These are phyloP conservation scores for Phragmatobia fuliginosa DNA, from an alignment of 2,888 invertebrate species.

Conservation along the genomic window DNA sequence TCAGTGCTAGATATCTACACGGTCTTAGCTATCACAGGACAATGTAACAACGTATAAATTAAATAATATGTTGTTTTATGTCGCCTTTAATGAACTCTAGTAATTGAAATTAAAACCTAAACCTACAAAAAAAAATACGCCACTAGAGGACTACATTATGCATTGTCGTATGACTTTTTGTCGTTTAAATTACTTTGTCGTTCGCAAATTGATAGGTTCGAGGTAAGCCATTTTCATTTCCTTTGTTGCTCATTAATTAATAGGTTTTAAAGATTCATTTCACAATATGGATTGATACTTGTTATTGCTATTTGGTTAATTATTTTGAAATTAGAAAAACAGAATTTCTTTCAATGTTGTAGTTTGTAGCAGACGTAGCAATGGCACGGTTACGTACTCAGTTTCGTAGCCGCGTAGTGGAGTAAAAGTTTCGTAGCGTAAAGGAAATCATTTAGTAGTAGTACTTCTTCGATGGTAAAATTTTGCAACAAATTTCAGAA, in stretches of 20 bases:
- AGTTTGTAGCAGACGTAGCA: slow-evolving; percentile 2
- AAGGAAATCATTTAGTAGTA: background rate
- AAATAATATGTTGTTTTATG: too few species aligned
- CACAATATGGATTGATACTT: too few species aligned
- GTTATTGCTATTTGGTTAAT: too few species aligned
- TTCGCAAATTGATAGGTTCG: background rate
- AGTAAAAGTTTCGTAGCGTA: background rate
- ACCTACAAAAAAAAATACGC: background rate
- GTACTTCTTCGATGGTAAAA: background rate
- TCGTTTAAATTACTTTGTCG: background rate
- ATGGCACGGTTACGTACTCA: background rate
- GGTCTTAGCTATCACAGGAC: too few species aligned
- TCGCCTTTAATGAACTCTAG: too few species aligned
- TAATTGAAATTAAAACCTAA: background rate
- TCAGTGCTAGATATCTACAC: too few species aligned
- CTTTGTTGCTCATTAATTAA: too few species aligned
- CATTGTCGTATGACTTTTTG: background rate
- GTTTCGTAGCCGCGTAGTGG: background rate
- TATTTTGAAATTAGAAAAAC: background rate
- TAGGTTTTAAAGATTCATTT: too few species aligned
- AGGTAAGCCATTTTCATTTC: background rate
- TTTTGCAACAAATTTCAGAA: background rate
- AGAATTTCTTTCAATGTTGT: background rate
- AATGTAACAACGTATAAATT: too few species aligned
- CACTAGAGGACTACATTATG: background rate